Conservation (phyloP, 2,888 invertebrate species). For the Acanthosepion pharaonis region DNA sequence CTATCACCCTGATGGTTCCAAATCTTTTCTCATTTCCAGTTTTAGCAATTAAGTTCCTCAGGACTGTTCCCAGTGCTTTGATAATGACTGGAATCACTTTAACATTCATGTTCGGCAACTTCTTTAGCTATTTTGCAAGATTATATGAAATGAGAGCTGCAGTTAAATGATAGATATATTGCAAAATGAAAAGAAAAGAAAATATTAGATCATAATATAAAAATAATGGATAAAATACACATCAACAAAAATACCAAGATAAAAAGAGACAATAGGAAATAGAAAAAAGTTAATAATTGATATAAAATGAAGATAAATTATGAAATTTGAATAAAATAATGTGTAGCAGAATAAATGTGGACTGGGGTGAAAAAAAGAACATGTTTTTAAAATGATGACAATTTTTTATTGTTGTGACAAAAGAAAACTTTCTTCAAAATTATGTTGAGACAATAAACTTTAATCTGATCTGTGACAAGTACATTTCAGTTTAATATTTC, state of each 20-base stretch:
- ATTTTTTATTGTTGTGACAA: neutral
- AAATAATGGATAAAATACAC: too few relatives aligned
- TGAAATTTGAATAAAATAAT: neutral
- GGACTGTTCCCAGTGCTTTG: too few relatives aligned
- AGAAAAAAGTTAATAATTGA: neutral
- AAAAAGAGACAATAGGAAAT: neutral
- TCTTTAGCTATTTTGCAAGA: too few relatives aligned
- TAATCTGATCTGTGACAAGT: constrained; percentile 15
- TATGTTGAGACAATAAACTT: neutral
- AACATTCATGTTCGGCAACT: too few relatives aligned
- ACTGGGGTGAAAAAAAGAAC: neutral
- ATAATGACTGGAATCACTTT: too few relatives aligned
- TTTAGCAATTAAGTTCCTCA: too few relatives aligned
- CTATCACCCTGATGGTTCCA: too few relatives aligned
- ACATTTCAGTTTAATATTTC: constrained; percentile 33
- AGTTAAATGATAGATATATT: neutral
- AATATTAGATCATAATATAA: too few relatives aligned
- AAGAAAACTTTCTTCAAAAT: neutral
- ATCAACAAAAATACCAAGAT: neutral
- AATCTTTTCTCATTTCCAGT: too few relatives aligned
- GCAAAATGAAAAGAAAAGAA: too few relatives aligned
- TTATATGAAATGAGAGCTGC: neutral
- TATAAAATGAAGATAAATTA: neutral
- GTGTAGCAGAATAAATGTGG: neutral
- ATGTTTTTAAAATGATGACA: neutral